A percentile compares a stretch with the other conserved stretches of the same genome.
Evolutionary conservation across 2,113 vertebrate species (phyloP).

Genomic region (Tinamus guttatus): DNA sequence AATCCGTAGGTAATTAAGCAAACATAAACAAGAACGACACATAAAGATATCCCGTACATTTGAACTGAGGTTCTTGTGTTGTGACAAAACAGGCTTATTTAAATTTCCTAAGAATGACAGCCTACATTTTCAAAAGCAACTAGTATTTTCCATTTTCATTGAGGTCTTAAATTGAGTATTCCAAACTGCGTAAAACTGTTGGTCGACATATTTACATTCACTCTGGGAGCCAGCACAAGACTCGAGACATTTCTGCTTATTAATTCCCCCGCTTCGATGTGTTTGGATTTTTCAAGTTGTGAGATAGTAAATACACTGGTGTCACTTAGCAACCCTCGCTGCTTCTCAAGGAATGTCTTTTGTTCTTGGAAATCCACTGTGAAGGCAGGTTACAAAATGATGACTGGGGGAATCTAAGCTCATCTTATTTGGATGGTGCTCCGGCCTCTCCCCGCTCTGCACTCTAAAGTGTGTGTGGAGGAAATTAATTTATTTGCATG

Average conservation of each 20-base stretch:
- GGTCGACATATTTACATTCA: not conserved
- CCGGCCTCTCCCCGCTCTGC: not conserved
- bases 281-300: slow-evolving; percentile 34
- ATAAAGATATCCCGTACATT: not conserved
- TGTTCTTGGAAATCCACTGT: slow-evolving; percentile 55
- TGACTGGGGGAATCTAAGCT: slow-evolving; percentile 14
- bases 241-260: not conserved
- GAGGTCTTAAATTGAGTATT: not conserved
- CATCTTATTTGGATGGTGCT: not conserved
- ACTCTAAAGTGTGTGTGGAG: not conserved
- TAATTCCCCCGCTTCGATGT: not conserved
- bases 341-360: slow-evolving; percentile 59
- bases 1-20: not conserved
- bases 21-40: not conserved
- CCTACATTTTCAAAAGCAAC: not conserved
- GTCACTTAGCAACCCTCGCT: slow-evolving; percentile 68
- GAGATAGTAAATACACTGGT: slow-evolving; percentile 53
- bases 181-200: not conserved
- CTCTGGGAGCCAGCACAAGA: not conserved
- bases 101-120: not conserved
- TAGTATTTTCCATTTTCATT: not conserved
- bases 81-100: not conserved
- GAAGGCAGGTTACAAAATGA: slow-evolving; percentile 26
- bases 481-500: slow-evolving; percentile 31
- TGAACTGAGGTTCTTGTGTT: not conserved